phyloP scores from a whole-genome alignment of 2,113 vertebrate genomes.

The Cottus gobio region DNA sequence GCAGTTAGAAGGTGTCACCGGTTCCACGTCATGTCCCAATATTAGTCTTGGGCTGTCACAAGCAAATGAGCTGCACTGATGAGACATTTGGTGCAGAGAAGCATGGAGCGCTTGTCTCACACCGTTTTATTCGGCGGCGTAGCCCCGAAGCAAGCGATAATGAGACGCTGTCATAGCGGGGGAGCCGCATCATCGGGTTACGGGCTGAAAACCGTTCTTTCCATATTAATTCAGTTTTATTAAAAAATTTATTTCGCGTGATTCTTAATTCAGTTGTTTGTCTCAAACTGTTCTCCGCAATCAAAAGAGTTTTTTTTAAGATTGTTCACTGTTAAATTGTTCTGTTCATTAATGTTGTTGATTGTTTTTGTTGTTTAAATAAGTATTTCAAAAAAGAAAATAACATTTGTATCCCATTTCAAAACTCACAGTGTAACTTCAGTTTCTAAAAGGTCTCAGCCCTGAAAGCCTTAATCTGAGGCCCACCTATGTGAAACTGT shows the following conservation, averaged over 20 bases:
- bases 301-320: background rate
- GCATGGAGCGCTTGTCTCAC: background rate
- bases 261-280: background rate
- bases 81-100: slow-evolving; percentile 24
- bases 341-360: background rate
- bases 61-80: slow-evolving; percentile 47
- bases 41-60: slow-evolving; percentile 65
- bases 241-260: no score
- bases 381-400: background rate
- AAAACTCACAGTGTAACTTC: background rate
- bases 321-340: background rate
- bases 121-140: slow-evolving; percentile 17
- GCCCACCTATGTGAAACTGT: background rate
- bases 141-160: slow-evolving; percentile 48
- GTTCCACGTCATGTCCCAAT: slow-evolving; percentile 71
- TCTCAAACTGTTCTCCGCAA: background rate
- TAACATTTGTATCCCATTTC: background rate
- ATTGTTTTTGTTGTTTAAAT: background rate
- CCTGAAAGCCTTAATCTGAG: background rate
- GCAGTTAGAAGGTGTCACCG: slow-evolving; percentile 1
- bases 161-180: slow-evolving; percentile 29
- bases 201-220: background rate
- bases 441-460: background rate
- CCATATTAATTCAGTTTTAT: background rate
- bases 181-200: slow-evolving; percentile 12